phyloP scores from a whole-genome alignment of 2,888 invertebrate species.

The Norana najaformis region DNA sequence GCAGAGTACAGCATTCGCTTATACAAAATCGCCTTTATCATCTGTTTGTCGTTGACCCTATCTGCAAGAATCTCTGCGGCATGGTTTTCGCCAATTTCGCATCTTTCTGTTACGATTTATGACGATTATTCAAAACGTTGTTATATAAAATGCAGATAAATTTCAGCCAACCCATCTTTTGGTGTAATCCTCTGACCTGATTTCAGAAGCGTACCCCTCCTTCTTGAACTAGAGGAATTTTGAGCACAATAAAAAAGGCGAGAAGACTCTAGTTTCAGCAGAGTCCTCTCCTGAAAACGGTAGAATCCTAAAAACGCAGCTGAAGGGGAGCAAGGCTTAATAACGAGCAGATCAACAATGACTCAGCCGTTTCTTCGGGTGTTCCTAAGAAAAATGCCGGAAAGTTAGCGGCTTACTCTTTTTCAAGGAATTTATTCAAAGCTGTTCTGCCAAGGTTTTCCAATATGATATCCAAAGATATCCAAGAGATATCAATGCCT shows the following conservation, averaged over 20 bases:
- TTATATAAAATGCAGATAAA: neutral
- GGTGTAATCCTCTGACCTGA: neutral
- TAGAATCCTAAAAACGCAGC: too few species aligned
- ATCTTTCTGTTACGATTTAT: neutral
- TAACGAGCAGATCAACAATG: neutral
- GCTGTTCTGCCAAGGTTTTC: neutral
- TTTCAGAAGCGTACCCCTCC: neutral
- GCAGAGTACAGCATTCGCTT: neutral
- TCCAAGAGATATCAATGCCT: neutral
- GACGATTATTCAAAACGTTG: neutral
- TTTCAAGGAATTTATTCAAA: neutral
- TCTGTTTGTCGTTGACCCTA: too few species aligned
- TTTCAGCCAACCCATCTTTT: neutral
- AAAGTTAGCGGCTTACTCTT: neutral
- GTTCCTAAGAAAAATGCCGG: neutral
- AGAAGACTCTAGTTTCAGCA: too few species aligned
- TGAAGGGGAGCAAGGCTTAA: neutral
- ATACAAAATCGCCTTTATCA: neutral
- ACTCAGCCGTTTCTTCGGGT: neutral
- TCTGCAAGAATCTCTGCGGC: neutral
- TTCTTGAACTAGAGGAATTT: too few species aligned
- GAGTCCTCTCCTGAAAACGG: too few species aligned
- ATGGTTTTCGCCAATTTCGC: neutral
- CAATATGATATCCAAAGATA: too few species aligned
- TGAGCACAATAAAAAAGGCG: too few species aligned